Conservation (phyloP, 2,888 invertebrate species). For the Drosophila suboccidentalis region DNA sequence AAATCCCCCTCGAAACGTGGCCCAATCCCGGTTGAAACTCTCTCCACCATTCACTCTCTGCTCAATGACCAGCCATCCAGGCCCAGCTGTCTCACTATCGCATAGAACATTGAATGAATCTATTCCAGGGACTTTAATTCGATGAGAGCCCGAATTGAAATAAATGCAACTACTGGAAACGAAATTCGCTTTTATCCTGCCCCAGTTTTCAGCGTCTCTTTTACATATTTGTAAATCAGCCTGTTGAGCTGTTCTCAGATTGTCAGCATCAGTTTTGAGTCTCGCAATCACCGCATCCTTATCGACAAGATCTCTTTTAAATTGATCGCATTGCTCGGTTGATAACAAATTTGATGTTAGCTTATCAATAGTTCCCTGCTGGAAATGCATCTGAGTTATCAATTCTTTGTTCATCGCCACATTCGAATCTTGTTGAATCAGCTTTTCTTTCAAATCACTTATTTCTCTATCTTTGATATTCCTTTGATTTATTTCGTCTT, state of each 20-base stretch:
- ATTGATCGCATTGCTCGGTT: not conserved
- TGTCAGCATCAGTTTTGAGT: not conserved
- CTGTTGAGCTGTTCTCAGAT: not conserved
- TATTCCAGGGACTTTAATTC: not conserved
- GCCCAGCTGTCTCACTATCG: not conserved
- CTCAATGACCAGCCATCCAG: conserved; percentile 1
- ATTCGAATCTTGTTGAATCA: not conserved
- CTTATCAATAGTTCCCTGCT: conserved; percentile 1
- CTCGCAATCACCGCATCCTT: not conserved
- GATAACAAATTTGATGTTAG: not conserved
- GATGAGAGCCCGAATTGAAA: not conserved
- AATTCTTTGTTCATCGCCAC: not conserved
- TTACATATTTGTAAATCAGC: not conserved
- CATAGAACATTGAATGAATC: conserved; percentile 3
- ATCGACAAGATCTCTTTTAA: not conserved
- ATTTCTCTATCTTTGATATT: conserved; percentile 1
- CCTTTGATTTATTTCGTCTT: not conserved
- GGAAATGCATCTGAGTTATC: not conserved
- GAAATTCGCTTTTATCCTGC: not conserved
- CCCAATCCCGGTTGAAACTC: conserved; percentile 4
- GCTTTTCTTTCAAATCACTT: not conserved
- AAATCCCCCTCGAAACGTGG: not conserved
- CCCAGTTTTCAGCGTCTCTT: not conserved
- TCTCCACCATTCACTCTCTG: not conserved
- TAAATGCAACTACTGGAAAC: not conserved